phyloP scores from a whole-genome alignment of 2,888 invertebrate species.

The Scaptomyza tumidula region DNA sequence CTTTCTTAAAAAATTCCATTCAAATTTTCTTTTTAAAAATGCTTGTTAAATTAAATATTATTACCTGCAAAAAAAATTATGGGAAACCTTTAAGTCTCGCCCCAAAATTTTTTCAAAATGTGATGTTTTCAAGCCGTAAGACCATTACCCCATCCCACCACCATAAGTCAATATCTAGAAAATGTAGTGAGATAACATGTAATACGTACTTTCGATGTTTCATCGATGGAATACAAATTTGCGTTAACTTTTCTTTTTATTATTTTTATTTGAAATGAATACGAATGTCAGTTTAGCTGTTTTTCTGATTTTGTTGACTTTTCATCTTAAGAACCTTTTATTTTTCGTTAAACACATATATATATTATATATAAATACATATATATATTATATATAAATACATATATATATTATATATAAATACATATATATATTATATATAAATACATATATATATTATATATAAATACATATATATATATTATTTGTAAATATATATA shows the following conservation, averaged over 20 bases:
- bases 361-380: constrained; percentile 53
- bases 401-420: constrained; percentile 57
- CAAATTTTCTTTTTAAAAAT: too few species aligned
- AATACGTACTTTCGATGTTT: not conserved
- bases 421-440: constrained; percentile 36
- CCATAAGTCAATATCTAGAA: not conserved
- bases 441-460: constrained; percentile 55
- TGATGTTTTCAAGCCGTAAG: too few species aligned
- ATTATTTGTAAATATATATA: constrained; percentile 55
- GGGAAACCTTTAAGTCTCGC: too few species aligned
- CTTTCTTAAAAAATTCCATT: too few species aligned
- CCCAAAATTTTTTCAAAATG: too few species aligned
- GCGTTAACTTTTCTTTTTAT: constrained; percentile 51
- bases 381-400: constrained; percentile 47
- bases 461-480: constrained; percentile 48
- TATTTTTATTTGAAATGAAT: constrained; percentile 81
- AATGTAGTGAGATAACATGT: not conserved
- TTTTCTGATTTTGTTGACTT: constrained; percentile 54
- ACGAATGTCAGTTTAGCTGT: constrained; percentile 77
- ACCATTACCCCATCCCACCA: too few species aligned
- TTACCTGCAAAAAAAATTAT: too few species aligned
- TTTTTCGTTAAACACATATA: constrained; percentile 54
- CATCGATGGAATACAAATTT: constrained; percentile 30
- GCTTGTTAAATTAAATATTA: too few species aligned
- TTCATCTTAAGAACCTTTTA: constrained; percentile 48